Evolutionary conservation across 2,797 vertebrate species (phyloP).

Genomic region (Poeciliopsis gracilis): DNA sequence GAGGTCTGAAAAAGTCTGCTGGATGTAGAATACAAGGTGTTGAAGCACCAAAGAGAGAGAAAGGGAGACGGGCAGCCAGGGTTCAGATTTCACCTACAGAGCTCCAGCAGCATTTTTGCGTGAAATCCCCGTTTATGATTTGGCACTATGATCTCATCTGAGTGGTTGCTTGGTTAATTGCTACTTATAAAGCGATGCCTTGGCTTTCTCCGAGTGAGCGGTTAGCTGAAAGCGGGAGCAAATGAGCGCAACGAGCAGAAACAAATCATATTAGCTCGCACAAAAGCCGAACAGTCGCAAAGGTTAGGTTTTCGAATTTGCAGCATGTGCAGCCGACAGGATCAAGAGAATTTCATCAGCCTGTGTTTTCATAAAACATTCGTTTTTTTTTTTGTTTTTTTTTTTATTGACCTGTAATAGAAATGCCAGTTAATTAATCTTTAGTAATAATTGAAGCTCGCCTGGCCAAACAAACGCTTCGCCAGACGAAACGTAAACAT

Average conservation of each 20-base stretch:
- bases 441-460: neutral
- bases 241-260: neutral
- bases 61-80: neutral
- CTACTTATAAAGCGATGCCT: neutral
- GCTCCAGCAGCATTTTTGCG: neutral
- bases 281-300: neutral
- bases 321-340: neutral
- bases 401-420: neutral
- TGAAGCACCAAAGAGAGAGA: slow-evolving; percentile 36
- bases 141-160: neutral
- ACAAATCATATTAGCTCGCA: neutral
- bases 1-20: slow-evolving; percentile 26
- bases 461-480: neutral
- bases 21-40: slow-evolving; percentile 48
- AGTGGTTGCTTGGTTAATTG: slow-evolving; percentile 6
- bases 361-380: neutral
- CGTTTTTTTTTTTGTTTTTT: neutral
- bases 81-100: neutral
- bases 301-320: neutral
- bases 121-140: neutral
- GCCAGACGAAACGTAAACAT: neutral
- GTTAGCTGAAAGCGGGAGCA: neutral
- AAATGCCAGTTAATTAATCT: neutral
- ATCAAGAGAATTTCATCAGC: neutral
- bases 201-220: neutral